Conservation (phyloP, 1,140 invertebrate genomes). For the Pseudomyrmex pallidus region DNA sequence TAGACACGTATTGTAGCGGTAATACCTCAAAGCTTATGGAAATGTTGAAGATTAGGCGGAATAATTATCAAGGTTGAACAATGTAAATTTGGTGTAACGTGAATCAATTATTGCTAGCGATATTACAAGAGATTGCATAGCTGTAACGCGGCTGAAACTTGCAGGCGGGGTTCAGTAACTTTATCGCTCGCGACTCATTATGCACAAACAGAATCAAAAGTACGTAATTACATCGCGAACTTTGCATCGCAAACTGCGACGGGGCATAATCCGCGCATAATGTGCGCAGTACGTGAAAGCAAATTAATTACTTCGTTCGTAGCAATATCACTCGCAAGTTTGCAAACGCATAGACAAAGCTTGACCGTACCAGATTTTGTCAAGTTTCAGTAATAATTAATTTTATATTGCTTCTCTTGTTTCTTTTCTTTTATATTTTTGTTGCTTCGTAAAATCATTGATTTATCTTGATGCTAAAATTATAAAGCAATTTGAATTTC, state of each 20-base stretch:
- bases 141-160: constrained; percentile 42
- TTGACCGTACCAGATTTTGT: constrained; percentile 24
- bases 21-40: background rate
- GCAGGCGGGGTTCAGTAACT: constrained; percentile 45
- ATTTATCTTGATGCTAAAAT: background rate
- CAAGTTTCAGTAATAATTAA: constrained; percentile 39
- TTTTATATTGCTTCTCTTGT: constrained; percentile 11
- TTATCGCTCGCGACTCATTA: constrained; percentile 59
- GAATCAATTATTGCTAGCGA: constrained; percentile 48
- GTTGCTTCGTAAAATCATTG: background rate
- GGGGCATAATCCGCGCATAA: constrained; percentile 58
- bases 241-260: constrained; percentile 54
- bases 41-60: constrained; percentile 5
- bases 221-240: constrained; percentile 60
- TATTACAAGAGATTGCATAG: constrained; percentile 49
- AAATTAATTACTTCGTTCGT: constrained; percentile 62
- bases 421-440: too few species aligned
- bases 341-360: constrained; percentile 42
- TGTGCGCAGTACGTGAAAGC: constrained; percentile 58
- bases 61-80: constrained; percentile 24
- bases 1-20: too few species aligned
- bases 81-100: constrained; percentile 40
- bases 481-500: constrained; percentile 9
- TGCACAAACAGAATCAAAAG: constrained; percentile 61
- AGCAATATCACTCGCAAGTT: constrained; percentile 54